A percentile compares a stretch with the other conserved stretches of the same genome.
These are phyloP conservation scores for Cyrtorhinus lividipennis DNA, from an alignment of 1,140 invertebrate species.

Conservation along the genomic window DNA sequence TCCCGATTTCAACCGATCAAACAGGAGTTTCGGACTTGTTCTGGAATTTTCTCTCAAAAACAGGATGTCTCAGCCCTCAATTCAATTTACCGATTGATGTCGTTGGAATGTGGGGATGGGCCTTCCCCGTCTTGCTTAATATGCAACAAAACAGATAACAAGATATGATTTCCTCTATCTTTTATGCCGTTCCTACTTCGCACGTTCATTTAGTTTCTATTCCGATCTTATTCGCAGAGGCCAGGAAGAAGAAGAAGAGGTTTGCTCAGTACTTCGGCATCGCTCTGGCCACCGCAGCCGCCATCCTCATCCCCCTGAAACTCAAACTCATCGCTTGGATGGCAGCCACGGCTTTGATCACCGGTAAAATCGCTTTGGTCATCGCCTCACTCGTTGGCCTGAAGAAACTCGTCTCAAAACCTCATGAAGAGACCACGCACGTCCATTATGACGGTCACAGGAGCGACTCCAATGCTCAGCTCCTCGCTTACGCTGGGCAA, in stretches of 20 bases:
- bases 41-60: too few species aligned
- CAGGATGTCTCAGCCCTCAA: too few species aligned
- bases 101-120: too few species aligned
- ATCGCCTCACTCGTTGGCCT: conserved; percentile 55
- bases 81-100: too few species aligned
- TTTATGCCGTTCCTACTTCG: too few species aligned
- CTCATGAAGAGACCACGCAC: conserved; percentile 30
- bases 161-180: too few species aligned
- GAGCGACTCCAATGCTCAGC: conserved; percentile 20
- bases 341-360: conserved; percentile 50
- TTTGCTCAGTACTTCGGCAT: conserved; percentile 6
- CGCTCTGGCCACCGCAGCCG: conserved; percentile 7
- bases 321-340: conserved; percentile 46
- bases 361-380: conserved; percentile 55
- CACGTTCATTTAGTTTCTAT: too few species aligned
- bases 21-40: too few species aligned
- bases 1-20: too few species aligned
- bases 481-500: conserved; percentile 24
- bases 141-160: too few species aligned
- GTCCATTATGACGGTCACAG: conserved; percentile 18
- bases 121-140: too few species aligned
- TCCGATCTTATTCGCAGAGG: conserved; percentile 11
- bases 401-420: conserved; percentile 43
- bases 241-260: conserved; percentile 16
- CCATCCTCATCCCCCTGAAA: conserved; percentile 14